Evolutionary conservation across 2,113 vertebrate species (phyloP), one percentile per base, ranked within the genome.

Genomic region (Marmota flaviventris): DNA sequence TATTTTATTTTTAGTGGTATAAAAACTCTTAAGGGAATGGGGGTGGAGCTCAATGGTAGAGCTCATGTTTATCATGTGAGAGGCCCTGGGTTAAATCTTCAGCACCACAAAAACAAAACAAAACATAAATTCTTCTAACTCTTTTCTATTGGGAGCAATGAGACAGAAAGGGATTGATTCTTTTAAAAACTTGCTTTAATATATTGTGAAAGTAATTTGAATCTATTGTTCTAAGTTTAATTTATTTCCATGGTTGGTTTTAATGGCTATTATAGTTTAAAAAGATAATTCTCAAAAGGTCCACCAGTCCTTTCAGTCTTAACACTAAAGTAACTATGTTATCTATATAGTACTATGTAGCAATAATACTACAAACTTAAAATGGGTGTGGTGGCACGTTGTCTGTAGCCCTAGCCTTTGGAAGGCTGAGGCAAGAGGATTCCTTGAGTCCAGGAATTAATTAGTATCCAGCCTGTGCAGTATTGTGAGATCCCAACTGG

Each of bases 191-290:
- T 6, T 84, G 56, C 56, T 77, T 69, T 85, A 69, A 78, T 73
- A 87, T 48, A 37, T 67, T 42, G n/a, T 83, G 51, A 87, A 88
- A 93, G 20, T 88, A 84, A 72, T 77, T 81, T 87, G 76, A 91
- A 91, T 72, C 72, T 88, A 48, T 45, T 39, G 2, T 20, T 91
- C 37, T 75, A 89, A 78, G 10, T 82, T 69, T 86, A 76, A 82
- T 90, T 89, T 17, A 67, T 77, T 87, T 70, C 53, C n/a, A 53
- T 86, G 93, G 29, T 82, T 93, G 29, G 83, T 91, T 94, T 93
- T 79, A 85, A 79, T 85, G 72, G 20, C 27, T 58, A 88, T n/a
- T 70, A 11, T 86, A 88, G 61, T 92, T 92, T 56, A 34, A 91
- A 94, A 94, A 88, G 63, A 63, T 83, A 77, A 72, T 73, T 94